Conservation (phyloP, 1,140 invertebrate species). For the Cataglyphis hispanica region DNA sequence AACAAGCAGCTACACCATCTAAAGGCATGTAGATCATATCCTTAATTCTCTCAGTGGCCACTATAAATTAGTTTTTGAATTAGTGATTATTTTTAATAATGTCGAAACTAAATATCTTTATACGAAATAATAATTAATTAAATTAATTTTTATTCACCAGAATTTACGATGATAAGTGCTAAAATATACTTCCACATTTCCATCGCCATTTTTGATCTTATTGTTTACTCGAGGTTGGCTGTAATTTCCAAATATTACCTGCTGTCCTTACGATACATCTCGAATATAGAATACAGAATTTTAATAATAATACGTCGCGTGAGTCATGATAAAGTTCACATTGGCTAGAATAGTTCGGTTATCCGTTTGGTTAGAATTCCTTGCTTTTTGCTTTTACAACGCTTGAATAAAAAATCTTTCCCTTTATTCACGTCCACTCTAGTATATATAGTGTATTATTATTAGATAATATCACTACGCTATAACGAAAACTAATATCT, state of each 20-base stretch:
- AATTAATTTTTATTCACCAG: slow-evolving; percentile 55
- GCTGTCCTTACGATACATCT: slow-evolving; percentile 37
- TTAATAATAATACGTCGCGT: slow-evolving; percentile 38
- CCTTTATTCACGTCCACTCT: no score
- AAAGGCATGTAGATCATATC: slow-evolving; percentile 94
- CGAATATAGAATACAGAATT: slow-evolving; percentile 7
- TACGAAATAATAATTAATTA: no score
- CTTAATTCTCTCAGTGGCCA: slow-evolving; percentile 88
- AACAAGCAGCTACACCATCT: slow-evolving; percentile 91
- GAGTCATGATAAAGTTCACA: slow-evolving; percentile 33
- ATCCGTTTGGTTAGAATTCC: neutral
- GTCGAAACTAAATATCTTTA: neutral
- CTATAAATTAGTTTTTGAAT: slow-evolving; percentile 71
- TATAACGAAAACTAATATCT: no score
- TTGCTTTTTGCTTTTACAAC: neutral
- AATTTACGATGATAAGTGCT: slow-evolving; percentile 61
- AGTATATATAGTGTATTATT: no score
- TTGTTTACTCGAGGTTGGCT: neutral
- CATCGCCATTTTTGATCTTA: slow-evolving; percentile 56
- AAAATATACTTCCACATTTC: slow-evolving; percentile 60
- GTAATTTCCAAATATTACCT: slow-evolving; percentile 4
- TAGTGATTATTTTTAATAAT: neutral
- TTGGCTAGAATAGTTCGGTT: neutral
- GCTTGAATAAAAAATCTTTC: neutral
- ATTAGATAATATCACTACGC: no score